phyloP scores from a whole-genome alignment of 2,113 vertebrate genomes.

The Smithornis capensis region DNA sequence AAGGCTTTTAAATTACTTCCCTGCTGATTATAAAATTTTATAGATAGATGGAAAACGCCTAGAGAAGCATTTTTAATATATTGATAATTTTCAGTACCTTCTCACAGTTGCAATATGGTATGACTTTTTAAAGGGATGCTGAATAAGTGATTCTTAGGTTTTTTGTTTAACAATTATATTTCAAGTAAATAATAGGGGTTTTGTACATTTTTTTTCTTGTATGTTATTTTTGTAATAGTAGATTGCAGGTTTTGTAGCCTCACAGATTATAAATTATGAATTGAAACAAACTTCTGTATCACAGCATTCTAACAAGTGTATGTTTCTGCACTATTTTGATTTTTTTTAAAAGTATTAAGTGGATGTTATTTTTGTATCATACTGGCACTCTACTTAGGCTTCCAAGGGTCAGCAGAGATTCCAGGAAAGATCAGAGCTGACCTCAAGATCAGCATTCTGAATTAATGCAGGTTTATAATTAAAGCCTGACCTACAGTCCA shows the following conservation, averaged over 20 bases:
- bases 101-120: neutral
- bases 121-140: neutral
- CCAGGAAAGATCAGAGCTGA: neutral
- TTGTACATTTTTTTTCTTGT: neutral
- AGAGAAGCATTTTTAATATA: constrained; percentile 7
- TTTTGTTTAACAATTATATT: neutral
- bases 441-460: neutral
- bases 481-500: neutral
- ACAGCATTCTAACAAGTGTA: neutral
- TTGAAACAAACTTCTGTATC: neutral
- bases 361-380: neutral
- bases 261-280: neutral
- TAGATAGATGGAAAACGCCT: neutral
- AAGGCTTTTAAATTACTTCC: neutral
- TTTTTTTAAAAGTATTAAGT: neutral
- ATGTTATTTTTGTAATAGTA: neutral
- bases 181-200: neutral
- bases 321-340: neutral
- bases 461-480: neutral
- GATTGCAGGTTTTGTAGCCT: neutral
- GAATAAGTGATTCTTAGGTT: neutral
- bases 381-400: neutral
- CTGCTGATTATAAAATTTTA: neutral
- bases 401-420: neutral
- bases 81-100: neutral